Evolutionary conservation across 1,140 invertebrate genomes (phyloP), one percentile per base, ranked within the genome.

Genomic region (Heliconius hewitsoni): DNA sequence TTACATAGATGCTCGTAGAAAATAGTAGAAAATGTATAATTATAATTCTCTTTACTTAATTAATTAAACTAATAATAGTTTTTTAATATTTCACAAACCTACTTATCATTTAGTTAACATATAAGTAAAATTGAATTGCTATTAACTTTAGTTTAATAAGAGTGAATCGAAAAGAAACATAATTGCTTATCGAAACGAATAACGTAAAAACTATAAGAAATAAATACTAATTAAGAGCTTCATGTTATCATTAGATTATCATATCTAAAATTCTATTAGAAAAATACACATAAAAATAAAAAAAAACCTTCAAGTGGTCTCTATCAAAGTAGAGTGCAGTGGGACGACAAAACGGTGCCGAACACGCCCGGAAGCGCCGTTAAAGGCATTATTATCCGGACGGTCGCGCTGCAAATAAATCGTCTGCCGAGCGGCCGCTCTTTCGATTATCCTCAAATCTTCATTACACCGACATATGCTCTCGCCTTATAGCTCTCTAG

Each of bases 381-480:
- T 91, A 92, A 92, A 94, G 91, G 89, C 88, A 92, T 94, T 94
- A 94, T 94, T 94, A 94, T 93, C 91, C 93, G 93, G 89, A 87
- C 91, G 93, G 91, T 91, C 91, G 93, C 91, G 87, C 88, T 87
- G 91, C 91, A 92, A 94, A 94, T 94, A 94, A 94, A 94, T 94
- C 91, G 92, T 92, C 91, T 93, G 85, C 87, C 81, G 89, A 83
- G 86, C 86, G 85, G 77, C 82, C 89, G 88, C 90, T 91, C 89
- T 91, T 94, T 94, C 93, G 93, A 94, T 94, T 93, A 92, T 94
- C 90, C 89, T 94, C 91, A 94, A 94, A 94, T 94, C 91, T 94
- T 94, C 93, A 93, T 94, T 94, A 94, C 91, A 88, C 79, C 89
- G 87, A 92, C 91, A 86, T 90, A 90, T 90, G 89, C 89, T 89